These are phyloP conservation scores for Oostethus manadensis DNA, from an alignment of 2,113 vertebrate species.

Conservation along the genomic window DNA sequence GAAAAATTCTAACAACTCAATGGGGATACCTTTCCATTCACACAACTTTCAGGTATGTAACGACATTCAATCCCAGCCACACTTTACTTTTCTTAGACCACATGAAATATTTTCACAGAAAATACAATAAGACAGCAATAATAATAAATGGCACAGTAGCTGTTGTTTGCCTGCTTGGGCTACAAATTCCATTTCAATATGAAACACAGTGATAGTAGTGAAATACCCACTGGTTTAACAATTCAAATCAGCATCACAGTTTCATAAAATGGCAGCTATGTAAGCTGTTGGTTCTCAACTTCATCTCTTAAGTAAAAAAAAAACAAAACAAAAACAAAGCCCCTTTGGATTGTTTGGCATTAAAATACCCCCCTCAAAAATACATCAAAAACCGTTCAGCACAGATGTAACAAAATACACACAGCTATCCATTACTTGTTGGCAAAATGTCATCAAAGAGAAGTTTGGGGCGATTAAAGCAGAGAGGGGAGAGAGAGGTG, in stretches of 20 bases:
- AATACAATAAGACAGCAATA: conserved; percentile 54
- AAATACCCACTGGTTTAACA: conserved; percentile 29
- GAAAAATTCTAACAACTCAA: conserved; percentile 4
- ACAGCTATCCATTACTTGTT: conserved; percentile 37
- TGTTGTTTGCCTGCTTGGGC: conserved; percentile 43
- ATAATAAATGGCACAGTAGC: conserved; percentile 40
- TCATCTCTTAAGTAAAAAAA: conserved; percentile 1
- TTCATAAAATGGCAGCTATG: conserved; percentile 6
- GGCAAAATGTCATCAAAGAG: conserved; percentile 58
- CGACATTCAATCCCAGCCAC: conserved; percentile 52
- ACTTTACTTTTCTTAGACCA: conserved; percentile 48
- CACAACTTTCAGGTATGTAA: conserved; percentile 26
- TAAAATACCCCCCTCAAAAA: conserved; percentile 29
- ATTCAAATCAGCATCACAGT: conserved; percentile 52
- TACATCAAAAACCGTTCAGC: conserved; percentile 51
- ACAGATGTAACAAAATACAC: conserved; percentile 55
- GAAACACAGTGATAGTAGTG: conserved; percentile 63
- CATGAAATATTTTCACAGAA: conserved; percentile 59
- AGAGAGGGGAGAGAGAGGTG: conserved; percentile 41
- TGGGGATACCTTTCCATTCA: conserved; percentile 29
- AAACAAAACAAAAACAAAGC: conserved; percentile 1
- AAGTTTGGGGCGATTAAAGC: conserved; percentile 43
- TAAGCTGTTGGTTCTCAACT: conserved; percentile 45
- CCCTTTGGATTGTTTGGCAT: background rate
- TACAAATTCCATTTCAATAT: conserved; percentile 64